Evolutionary conservation across 2,797 vertebrate species (phyloP).

Genomic region (Pogonophryne albipinna): DNA sequence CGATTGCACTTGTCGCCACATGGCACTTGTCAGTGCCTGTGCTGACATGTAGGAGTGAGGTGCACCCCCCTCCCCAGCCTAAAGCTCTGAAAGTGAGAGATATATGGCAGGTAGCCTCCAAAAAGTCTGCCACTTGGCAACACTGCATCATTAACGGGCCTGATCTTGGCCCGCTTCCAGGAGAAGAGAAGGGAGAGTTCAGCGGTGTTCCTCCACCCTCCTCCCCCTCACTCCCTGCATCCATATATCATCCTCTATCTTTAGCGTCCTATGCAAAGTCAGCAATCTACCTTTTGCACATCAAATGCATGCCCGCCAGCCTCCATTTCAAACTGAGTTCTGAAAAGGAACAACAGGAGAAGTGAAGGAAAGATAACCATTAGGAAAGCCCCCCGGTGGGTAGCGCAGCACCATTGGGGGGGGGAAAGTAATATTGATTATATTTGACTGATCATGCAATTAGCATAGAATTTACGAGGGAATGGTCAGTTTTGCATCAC

Average conservation of each 20-base stretch:
- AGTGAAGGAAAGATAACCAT: slow-evolving; percentile 46
- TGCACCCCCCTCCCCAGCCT: slow-evolving; percentile 16
- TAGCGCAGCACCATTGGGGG: too few relatives aligned
- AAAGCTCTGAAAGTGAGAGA: slow-evolving; percentile 38
- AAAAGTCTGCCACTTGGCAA: slow-evolving; percentile 72
- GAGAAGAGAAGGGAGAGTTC: slow-evolving; percentile 16
- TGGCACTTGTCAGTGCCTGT: slow-evolving; percentile 72
- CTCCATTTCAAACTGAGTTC: slow-evolving; percentile 57
- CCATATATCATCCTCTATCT: slow-evolving; percentile 68
- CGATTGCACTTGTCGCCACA: slow-evolving; percentile 59
- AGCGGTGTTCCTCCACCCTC: slow-evolving; percentile 13
- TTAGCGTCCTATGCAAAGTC: slow-evolving; percentile 79
- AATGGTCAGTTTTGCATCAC: too few relatives aligned
- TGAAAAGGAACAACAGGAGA: slow-evolving; percentile 45
- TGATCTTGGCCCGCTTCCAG: slow-evolving; percentile 73
- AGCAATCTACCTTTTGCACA: slow-evolving; percentile 83
- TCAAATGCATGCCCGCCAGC: slow-evolving; percentile 77
- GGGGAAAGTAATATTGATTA: too few relatives aligned
- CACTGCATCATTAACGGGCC: slow-evolving; percentile 74
- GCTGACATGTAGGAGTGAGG: slow-evolving; percentile 64
- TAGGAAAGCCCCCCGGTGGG: slow-evolving; percentile 43
- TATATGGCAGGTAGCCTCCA: slow-evolving; percentile 74
- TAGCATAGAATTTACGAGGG: too few relatives aligned
- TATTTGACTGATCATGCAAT: too few relatives aligned
- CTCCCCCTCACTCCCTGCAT: slow-evolving; percentile 1